These are phyloP conservation scores for Cheilosia impressa DNA, from an alignment of 2,888 invertebrate genomes.

Conservation along the genomic window DNA sequence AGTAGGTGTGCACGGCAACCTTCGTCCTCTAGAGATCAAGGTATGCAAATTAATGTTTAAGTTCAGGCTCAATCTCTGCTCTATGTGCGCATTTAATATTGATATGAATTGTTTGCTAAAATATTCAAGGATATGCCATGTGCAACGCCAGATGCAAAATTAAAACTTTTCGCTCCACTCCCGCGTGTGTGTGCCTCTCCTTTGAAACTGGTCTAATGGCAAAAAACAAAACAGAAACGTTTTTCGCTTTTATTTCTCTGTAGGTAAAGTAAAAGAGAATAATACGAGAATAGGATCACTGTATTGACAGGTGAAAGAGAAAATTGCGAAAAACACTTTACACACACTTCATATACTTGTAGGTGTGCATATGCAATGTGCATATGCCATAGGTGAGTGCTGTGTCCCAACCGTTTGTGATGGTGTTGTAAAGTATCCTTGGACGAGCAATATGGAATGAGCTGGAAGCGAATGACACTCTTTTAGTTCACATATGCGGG, in stretches of 20 bases:
- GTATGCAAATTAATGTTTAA: conserved; percentile 70
- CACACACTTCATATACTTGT: not conserved
- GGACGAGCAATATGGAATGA: conserved; percentile 1
- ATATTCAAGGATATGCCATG: conserved; percentile 68
- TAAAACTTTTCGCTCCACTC: conserved; percentile 3
- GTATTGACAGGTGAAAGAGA: conserved; percentile 61
- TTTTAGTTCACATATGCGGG: conserved; percentile 33
- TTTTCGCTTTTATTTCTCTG: conserved; percentile 31
- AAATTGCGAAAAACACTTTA: conserved; percentile 41
- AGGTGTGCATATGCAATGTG: too few relatives aligned
- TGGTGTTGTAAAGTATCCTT: conserved; percentile 15
- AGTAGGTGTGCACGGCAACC: conserved; percentile 12
- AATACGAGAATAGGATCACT: conserved; percentile 46
- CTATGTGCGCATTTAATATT: conserved; percentile 64
- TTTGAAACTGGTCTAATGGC: conserved; percentile 13
- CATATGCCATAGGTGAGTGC: not conserved
- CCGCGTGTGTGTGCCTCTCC: not conserved
- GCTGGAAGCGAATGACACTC: conserved; percentile 25
- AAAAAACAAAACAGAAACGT: conserved; percentile 14
- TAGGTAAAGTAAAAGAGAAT: conserved; percentile 60
- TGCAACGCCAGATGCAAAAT: conserved; percentile 25
- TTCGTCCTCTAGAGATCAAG: conserved; percentile 68
- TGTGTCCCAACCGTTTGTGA: not conserved
- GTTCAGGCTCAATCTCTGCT: conserved; percentile 69
- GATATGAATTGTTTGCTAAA: conserved; percentile 64